Conservation (phyloP, 2,888 invertebrate genomes). For the Leucoptera coffeella region DNA sequence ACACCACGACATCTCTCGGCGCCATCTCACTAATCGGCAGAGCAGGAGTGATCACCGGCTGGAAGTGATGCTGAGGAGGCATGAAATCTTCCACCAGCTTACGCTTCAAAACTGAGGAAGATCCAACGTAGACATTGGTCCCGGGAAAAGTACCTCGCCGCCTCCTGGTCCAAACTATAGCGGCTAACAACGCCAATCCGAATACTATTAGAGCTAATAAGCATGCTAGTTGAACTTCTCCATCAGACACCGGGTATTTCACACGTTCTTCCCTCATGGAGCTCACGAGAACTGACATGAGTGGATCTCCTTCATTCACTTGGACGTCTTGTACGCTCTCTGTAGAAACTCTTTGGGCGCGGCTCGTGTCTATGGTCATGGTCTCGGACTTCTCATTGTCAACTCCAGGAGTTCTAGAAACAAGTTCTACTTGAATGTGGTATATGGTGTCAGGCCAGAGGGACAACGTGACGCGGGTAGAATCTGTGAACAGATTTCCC, state of each 20-base stretch:
- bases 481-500: constrained; percentile 76
- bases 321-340: constrained; percentile 58
- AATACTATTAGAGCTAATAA: constrained; percentile 50
- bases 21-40: constrained; percentile 30
- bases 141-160: constrained; percentile 49
- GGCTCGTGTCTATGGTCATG: constrained; percentile 59
- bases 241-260: constrained; percentile 42
- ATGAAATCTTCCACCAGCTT: constrained; percentile 57
- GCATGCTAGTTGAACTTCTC: constrained; percentile 55
- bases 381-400: constrained; percentile 59
- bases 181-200: constrained; percentile 41
- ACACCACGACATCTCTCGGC: constrained; percentile 56
- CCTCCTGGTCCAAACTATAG: constrained; percentile 52
- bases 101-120: constrained; percentile 53
- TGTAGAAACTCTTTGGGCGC: constrained; percentile 58
- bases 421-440: constrained; percentile 70
- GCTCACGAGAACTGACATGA: constrained; percentile 58
- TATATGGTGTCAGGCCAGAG: constrained; percentile 77
- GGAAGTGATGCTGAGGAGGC: constrained; percentile 46
- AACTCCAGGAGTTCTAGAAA: constrained; percentile 55
- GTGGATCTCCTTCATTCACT: constrained; percentile 50
- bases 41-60: constrained; percentile 53
- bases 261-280: constrained; percentile 57
- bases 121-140: constrained; percentile 56
- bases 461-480: constrained; percentile 70